phyloP scores from a whole-genome alignment of 1,140 invertebrate genomes.

The Pygmarrhopalites habei region DNA sequence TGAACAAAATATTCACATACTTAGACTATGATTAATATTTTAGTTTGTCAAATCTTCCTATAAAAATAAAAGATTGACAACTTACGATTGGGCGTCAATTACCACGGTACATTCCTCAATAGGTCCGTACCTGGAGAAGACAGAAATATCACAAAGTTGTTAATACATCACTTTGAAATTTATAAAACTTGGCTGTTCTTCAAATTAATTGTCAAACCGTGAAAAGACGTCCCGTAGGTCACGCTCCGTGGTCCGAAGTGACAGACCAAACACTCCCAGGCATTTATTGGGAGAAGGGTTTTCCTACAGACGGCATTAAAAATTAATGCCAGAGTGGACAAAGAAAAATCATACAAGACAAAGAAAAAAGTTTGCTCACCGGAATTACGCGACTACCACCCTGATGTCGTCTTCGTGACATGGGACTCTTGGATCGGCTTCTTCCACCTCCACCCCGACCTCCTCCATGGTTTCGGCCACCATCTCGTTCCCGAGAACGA shows the following conservation, averaged over 20 bases:
- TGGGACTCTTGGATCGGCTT: conserved; percentile 48
- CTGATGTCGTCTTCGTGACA: conserved; percentile 50
- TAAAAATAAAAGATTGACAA: no score
- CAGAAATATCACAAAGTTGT: no score
- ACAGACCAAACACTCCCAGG: conserved; percentile 89
- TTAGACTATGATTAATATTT: conserved; percentile 6
- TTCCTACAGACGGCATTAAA: conserved; percentile 50
- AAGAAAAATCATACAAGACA: conserved; percentile 10
- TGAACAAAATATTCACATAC: conserved; percentile 61
- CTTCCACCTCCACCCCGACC: conserved; percentile 26
- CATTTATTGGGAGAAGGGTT: conserved; percentile 81
- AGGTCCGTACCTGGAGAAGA: conserved; percentile 86
- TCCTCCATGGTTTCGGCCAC: not conserved
- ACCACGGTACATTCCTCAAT: conserved; percentile 92
- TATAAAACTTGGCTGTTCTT: not conserved
- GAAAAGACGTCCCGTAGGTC: conserved; percentile 89
- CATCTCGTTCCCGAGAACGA: not conserved
- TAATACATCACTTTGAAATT: not conserved
- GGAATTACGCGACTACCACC: conserved; percentile 42
- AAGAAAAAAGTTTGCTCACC: not conserved
- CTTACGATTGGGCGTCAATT: conserved; percentile 93
- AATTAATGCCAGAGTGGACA: conserved; percentile 11
- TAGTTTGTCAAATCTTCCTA: no score
- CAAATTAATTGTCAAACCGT: conserved; percentile 67
- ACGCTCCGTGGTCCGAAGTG: conserved; percentile 83